These are phyloP conservation scores for Metridium senile DNA, from an alignment of 92 coral and sea anemone species.

Conservation along the genomic window DNA sequence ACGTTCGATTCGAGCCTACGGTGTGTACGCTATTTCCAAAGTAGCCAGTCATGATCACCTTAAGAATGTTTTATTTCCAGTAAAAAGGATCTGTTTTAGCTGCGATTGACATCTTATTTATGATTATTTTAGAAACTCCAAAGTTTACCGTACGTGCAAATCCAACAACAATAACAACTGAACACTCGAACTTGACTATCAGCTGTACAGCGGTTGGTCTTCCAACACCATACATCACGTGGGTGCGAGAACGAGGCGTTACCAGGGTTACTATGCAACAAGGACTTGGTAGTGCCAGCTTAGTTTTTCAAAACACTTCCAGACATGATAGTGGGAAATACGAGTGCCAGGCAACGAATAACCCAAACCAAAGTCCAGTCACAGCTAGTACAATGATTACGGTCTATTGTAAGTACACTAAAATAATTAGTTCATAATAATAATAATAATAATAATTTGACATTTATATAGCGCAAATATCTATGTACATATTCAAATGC, in stretches of 20 bases:
- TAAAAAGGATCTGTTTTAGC: no score
- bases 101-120: no score
- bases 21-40: no score
- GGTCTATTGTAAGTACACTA: slow-evolving; percentile 39
- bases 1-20: no score
- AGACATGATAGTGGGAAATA: slow-evolving; percentile 30
- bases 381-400: slow-evolving; percentile 11
- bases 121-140: not conserved
- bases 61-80: not conserved
- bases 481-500: no score
- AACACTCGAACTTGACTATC: not conserved
- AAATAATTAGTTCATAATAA: no score
- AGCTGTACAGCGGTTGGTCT: slow-evolving; percentile 20
- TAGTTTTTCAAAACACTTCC: slow-evolving; percentile 9
- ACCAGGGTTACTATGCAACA: slow-evolving; percentile 1
- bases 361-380: slow-evolving; percentile 22
- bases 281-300: slow-evolving; percentile 12
- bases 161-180: not conserved
- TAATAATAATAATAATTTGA: no score
- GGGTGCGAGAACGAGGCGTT: slow-evolving; percentile 3
- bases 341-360: slow-evolving; percentile 40
- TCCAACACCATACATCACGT: slow-evolving; percentile 42
- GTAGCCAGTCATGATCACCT: no score
- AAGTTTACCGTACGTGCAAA: not conserved
- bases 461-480: no score